Base-by-base conservation (phyloP, 2,888 invertebrate species). In the Hemaris fuciformis region DNA sequence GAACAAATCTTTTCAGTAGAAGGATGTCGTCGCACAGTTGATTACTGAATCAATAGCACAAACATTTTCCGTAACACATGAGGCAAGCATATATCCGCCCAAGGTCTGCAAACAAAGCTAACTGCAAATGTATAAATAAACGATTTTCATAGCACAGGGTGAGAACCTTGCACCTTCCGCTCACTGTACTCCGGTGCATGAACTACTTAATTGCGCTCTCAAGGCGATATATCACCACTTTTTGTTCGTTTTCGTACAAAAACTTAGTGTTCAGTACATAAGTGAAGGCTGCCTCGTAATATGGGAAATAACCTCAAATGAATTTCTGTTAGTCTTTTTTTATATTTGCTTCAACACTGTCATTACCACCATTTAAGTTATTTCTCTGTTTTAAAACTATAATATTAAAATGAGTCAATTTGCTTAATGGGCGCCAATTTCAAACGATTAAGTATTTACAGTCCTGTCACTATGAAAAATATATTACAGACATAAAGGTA, bases 171-270 rank as follows among this genome's bases (percentile, higher is more conserved):
- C 23, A 22, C 10, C 22, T 23, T 46, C 61, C 45, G 56, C 34
- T 61, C 57, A 43, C 57, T 34, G 61, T 15, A n/a, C 22, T 27
- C 27, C 31, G 56, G 20, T 57, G 42, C 22, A 6, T 46, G n/a
- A 42, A 48, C 60, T 25, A 41, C n/a, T 27, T 56, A 27, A 56
- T 60, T 27, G 43, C 18, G 18, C 22, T 43, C 18, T 38, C 61
- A 61, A 61, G 61, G 61, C 22, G 13, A 2, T 43, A 18, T 31
- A 57, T 57, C 41, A 61, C 27, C 7, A 23, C 23, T 57, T 57
- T 23, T 45, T 53, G 34, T 61, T 10, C 10, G 43, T 57, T 43
- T 56, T 57, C 22, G 31, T 59, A 23, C 59, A 6, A 31, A 43
- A 38, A n/a, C 13, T 6, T 13, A 31, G 31, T 31, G n/a, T 53